These are phyloP conservation scores for Calypte anna DNA, from an alignment of 2,113 vertebrate species.

Conservation along the genomic window DNA sequence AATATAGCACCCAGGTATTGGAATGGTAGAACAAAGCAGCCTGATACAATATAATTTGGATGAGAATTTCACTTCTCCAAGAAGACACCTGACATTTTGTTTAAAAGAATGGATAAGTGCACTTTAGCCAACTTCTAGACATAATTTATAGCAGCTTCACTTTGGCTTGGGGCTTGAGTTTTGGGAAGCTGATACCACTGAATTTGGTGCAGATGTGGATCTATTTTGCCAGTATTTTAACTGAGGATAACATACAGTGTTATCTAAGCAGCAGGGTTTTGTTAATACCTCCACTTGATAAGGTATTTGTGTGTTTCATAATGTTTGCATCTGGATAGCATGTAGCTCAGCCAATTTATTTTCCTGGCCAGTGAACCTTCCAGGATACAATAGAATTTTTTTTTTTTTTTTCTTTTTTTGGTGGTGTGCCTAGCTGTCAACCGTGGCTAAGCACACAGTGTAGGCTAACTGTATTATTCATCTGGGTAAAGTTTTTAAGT, in stretches of 20 bases:
- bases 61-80: not conserved
- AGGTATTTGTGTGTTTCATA: not conserved
- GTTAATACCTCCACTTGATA: not conserved
- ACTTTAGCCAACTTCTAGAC: not conserved
- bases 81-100: not conserved
- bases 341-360: not conserved
- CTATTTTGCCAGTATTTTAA: not conserved
- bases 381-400: not conserved
- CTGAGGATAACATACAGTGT: not conserved
- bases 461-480: not conserved
- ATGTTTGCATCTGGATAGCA: not conserved
- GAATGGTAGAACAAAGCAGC: fast-evolving
- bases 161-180: not conserved
- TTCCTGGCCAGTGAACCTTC: not conserved
- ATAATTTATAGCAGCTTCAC: not conserved
- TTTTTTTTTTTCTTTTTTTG: not conserved
- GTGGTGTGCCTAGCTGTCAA: not conserved
- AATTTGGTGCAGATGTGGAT: not conserved
- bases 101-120: not conserved
- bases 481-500: not conserved
- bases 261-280: not conserved
- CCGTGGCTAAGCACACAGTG: fast-evolving
- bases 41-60: not conserved
- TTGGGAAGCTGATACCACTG: not conserved
- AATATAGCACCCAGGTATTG: not conserved